Evolutionary conservation across 2,888 invertebrate genomes (phyloP), one percentile per base, ranked within the genome.

Genomic region (Lordiphosa fenestrarum): DNA sequence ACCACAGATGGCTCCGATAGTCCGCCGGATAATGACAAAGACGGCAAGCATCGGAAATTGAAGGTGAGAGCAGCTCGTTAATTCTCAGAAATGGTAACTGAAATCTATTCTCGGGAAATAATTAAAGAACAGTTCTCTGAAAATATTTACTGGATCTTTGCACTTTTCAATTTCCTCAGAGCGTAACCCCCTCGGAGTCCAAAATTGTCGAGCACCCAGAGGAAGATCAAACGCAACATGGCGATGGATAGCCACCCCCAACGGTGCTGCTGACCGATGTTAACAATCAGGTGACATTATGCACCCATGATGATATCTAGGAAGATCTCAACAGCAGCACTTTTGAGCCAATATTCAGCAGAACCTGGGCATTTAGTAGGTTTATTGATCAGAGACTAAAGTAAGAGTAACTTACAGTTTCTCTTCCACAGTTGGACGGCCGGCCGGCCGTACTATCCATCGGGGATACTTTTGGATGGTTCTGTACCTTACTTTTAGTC

Each of bases 1-100:
- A 94, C 88, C 2, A 88, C 87, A 3, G 94, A 94, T 53, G 92
- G 89, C n/a, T 89, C 89, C 0, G 88, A 88, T 36, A 88, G 88
- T 60, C 86, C 84, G 7, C 86, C 84, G n/a, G 88, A 88, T 46
- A 85, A 75, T 38, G 88, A 89, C 0, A 89, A 88, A 56, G 84
- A 87, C 2, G 61, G 71, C 6, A 87, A 77, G 35, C 71, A 75
- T 39, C 71, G 78, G 37, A 85, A 84, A 59, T 67, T 74, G 10
- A 86, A 86, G 64, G 83, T 86, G 13, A 30, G 44, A 2, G 6
- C 1, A 23, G 0, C 6, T 23, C 4, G 0, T 23, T 6, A 23
- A 23, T 21, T 3, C 21, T 21, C 21, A 4, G 3, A 21, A 4
- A 21, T 15, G 2, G 15, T 15, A 15, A 1, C 15, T 15, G 15